phyloP scores from a whole-genome alignment of 2,113 vertebrate genomes.

The Tretioscincus oriximinensis region DNA sequence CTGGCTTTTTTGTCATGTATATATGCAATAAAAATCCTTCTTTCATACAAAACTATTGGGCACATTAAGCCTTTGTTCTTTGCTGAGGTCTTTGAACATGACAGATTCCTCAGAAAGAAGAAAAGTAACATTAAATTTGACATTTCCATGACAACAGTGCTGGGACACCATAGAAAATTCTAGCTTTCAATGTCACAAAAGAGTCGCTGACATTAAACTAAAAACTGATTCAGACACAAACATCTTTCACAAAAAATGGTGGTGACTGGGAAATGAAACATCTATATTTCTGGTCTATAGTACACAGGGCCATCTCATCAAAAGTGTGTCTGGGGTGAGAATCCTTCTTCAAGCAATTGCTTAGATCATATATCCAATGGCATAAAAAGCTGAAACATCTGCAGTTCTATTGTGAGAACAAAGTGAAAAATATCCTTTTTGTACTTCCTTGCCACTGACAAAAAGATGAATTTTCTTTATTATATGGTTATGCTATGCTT shows the following conservation, averaged over 20 bases:
- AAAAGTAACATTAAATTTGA: constrained; percentile 28
- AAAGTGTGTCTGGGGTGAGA: neutral
- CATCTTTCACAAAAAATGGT: constrained; percentile 24
- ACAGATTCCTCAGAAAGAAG: neutral
- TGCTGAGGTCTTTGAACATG: constrained; percentile 8
- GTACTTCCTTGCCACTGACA: constrained; percentile 17
- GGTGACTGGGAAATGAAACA: constrained; percentile 26
- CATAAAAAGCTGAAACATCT: constrained; percentile 1
- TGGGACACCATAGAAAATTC: constrained; percentile 18
- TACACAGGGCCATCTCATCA: neutral
- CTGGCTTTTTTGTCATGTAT: neutral
- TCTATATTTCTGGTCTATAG: neutral
- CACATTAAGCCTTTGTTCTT: constrained; percentile 9
- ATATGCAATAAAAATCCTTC: constrained; percentile 4
- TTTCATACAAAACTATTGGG: constrained; percentile 3
- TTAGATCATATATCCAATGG: constrained; percentile 35
- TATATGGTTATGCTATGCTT: neutral
- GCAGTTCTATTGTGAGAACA: constrained; percentile 22
- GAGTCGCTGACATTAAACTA: neutral
- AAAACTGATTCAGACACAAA: constrained; percentile 41
- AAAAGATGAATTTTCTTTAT: neutral
- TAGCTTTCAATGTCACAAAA: constrained; percentile 24
- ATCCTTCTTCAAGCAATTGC: constrained; percentile 35
- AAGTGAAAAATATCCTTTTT: rapidly evolving
- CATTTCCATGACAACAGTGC: constrained; percentile 1